Evolutionary conservation across 2,797 vertebrate genomes (phyloP).

Genomic region (Periophthalmus magnuspinnatus): DNA sequence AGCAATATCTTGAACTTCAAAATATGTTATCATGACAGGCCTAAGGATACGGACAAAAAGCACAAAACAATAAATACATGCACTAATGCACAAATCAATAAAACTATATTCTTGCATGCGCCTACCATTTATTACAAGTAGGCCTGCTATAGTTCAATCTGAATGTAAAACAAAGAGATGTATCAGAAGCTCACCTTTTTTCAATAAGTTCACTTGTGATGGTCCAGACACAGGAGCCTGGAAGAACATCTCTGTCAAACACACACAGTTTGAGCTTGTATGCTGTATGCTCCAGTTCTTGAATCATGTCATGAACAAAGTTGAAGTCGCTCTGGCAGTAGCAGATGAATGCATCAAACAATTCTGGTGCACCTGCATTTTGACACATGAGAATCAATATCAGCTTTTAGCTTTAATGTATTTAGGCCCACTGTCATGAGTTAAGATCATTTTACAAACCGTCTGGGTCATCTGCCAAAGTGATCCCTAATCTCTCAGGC

Average conservation of each 20-base stretch:
- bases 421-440: not conserved
- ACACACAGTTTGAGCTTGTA: conserved; percentile 91
- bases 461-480: conserved; percentile 80
- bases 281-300: conserved; percentile 87
- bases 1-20: too few relatives aligned
- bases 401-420: not conserved
- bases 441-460: conserved; percentile 65
- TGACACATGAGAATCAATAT: conserved; percentile 1
- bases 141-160: not conserved
- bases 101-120: too few relatives aligned
- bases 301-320: conserved; percentile 96
- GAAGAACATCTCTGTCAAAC: conserved; percentile 93
- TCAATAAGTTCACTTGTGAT: conserved; percentile 97
- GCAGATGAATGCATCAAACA: conserved; percentile 97
- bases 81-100: too few relatives aligned
- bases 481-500: conserved; percentile 75
- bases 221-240: conserved; percentile 93
- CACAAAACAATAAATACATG: too few relatives aligned
- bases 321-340: conserved; percentile 90
- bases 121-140: too few relatives aligned
- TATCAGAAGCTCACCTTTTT: conserved; percentile 72
- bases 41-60: too few relatives aligned
- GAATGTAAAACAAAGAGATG: conserved; percentile 9
- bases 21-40: too few relatives aligned
- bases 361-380: conserved; percentile 79